Evolutionary conservation across 2,888 invertebrate species (phyloP).

Genomic region (Mechanitis mazaeus): DNA sequence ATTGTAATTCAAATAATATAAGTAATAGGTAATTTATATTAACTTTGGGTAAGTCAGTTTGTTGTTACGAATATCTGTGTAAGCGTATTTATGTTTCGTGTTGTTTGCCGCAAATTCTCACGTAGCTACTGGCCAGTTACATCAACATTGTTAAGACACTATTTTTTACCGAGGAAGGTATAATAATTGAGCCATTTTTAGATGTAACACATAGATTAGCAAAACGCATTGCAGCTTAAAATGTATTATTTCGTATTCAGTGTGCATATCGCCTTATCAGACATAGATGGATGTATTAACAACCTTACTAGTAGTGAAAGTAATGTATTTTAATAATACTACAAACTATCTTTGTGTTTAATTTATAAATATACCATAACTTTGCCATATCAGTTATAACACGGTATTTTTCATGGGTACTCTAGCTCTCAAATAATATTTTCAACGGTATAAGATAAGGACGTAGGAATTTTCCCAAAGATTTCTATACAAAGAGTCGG

Average conservation of each 20-base stretch:
- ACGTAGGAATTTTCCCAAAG: no score
- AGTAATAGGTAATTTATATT: not conserved
- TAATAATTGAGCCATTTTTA: conserved; percentile 27
- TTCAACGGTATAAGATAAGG: no score
- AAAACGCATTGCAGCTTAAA: conserved; percentile 1
- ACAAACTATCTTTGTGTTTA: not conserved
- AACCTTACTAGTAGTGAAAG: not conserved
- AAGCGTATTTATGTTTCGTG: conserved; percentile 14
- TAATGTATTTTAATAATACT: not conserved
- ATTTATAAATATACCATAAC: not conserved
- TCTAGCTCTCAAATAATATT: no score
- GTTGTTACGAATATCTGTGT: not conserved
- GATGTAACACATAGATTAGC: conserved; percentile 27
- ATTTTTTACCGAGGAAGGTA: conserved; percentile 25
- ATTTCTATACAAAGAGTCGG: no score
- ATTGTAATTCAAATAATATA: no score
- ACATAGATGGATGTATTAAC: not conserved
- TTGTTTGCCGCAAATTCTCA: conserved; percentile 27
- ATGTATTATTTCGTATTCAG: not conserved
- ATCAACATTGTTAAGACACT: conserved; percentile 26
- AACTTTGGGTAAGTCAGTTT: conserved; percentile 12
- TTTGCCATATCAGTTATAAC: not conserved
- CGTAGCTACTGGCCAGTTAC: conserved; percentile 21
- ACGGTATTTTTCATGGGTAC: not conserved
- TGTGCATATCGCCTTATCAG: not conserved